These are phyloP conservation scores for Condylura cristata DNA, from an alignment of 2,113 vertebrate genomes.

Conservation along the genomic window DNA sequence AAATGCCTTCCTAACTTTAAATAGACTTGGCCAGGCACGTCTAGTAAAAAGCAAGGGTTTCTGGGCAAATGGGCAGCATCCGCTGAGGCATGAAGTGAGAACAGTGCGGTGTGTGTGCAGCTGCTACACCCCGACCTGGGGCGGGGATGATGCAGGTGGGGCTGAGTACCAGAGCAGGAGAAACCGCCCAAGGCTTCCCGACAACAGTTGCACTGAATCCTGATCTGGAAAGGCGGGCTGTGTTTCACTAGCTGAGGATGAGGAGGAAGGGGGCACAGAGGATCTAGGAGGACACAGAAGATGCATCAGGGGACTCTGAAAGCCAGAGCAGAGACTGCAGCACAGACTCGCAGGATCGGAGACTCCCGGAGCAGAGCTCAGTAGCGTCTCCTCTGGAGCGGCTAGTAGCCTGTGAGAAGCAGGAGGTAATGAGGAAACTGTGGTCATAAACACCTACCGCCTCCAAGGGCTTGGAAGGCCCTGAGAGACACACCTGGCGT, in stretches of 20 bases:
- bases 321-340: slow-evolving; percentile 19
- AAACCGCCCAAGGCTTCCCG: neutral
- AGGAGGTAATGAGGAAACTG: slow-evolving; percentile 72
- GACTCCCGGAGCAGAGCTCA: slow-evolving; percentile 6
- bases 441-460: slow-evolving; percentile 72
- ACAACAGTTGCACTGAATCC: neutral
- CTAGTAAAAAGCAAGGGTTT: neutral
- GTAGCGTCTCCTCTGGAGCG: slow-evolving; percentile 55
- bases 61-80: neutral
- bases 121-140: neutral
- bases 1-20: slow-evolving; percentile 12
- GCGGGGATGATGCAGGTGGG: neutral
- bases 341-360: neutral
- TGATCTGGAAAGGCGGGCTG: neutral
- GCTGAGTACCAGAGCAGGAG: neutral
- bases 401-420: slow-evolving; percentile 61
- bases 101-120: neutral
- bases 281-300: neutral
- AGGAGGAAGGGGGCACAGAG: neutral
- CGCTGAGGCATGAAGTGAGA: neutral
- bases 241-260: neutral
- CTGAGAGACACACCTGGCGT: slow-evolving; percentile 77
- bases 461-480: slow-evolving; percentile 72
- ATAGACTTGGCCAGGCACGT: neutral
- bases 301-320: neutral